Evolutionary conservation across 2,888 invertebrate genomes (phyloP).

Genomic region (Acrobasis repandana): DNA sequence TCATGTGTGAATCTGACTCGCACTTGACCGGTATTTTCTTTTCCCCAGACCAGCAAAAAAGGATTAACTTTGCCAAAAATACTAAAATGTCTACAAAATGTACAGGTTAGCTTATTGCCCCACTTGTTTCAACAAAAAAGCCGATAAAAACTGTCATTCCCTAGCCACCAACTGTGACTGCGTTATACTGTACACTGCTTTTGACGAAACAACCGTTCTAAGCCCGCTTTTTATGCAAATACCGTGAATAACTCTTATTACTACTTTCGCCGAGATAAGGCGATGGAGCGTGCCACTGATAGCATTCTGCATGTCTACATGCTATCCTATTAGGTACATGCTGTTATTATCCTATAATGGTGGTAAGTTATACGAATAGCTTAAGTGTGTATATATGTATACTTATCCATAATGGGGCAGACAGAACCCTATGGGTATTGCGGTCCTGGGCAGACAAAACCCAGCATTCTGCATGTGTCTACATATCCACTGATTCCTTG

Average conservation of each 20-base stretch:
- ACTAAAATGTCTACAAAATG: background rate
- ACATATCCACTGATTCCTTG: too few species aligned
- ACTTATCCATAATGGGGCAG: too few species aligned
- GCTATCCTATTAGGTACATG: background rate
- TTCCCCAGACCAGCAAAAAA: background rate
- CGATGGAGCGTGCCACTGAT: slow-evolving; percentile 14
- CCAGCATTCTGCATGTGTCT: too few species aligned
- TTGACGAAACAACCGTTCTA: background rate
- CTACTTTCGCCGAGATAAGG: slow-evolving; percentile 8
- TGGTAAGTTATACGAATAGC: background rate
- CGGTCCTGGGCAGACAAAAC: too few species aligned
- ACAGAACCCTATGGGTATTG: too few species aligned
- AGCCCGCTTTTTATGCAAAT: slow-evolving; percentile 13
- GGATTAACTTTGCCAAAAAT: too few species aligned
- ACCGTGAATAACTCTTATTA: slow-evolving; percentile 5
- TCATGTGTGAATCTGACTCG: too few species aligned
- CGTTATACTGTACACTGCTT: background rate
- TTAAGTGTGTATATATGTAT: too few species aligned
- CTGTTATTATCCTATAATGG: background rate
- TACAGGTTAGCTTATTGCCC: background rate
- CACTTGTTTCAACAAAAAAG: background rate
- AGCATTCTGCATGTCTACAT: background rate
- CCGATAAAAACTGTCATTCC: slow-evolving; percentile 8
- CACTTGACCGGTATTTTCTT: too few species aligned
- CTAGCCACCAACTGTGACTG: slow-evolving; percentile 3